Base-by-base conservation (phyloP, 2,113 vertebrate species). In the Hemichromis elongatus region DNA sequence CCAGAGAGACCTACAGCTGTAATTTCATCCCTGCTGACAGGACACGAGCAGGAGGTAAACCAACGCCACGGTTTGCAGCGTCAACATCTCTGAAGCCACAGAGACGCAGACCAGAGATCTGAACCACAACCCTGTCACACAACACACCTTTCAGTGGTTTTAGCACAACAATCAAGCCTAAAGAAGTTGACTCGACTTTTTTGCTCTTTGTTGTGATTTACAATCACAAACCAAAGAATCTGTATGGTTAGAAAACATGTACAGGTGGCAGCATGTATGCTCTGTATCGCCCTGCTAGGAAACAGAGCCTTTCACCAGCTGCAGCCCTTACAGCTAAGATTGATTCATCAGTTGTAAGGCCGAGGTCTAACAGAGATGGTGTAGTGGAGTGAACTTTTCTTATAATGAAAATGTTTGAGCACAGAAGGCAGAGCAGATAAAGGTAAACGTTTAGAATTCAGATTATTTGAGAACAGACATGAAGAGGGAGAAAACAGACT, bases 21-120 rank as follows among this genome's bases (percentile, higher is more conserved):
- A 89, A 92, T 89, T 90, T 87, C 86, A 92, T 55, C 86, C 78
- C 14, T 30, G 18, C 81, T 6, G 26, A 33, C 35, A 16, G 80
- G 57, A 88, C 77, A 42, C 4, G 11, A 83, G 40, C 35, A 40
- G 59, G 19, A 18, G 59, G 80, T 83, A 66, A 87, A 87, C 7
- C 16, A 83, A 63, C 7, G 42, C 61, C 56, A n/a, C 6, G 1
- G 40, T 52, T 19, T 50, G 73, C 82, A 53, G 68, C 75, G 2
- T 79, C 80, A 3, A 85, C 84, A 47, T 40, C 68, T 88, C 57
- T 78, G 7, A 16, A 30, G 70, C 21, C 24, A 2, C n/a, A 47
- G 24, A 75, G 55, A 77, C 40, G 4, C 61, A 33, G 2, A 19
- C 33, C 8, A 2, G 50, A 37, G n/a, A 14, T 18, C 33, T 35